Conservation (phyloP, 2,113 vertebrate genomes). For the Sphyrna mokarran region DNA sequence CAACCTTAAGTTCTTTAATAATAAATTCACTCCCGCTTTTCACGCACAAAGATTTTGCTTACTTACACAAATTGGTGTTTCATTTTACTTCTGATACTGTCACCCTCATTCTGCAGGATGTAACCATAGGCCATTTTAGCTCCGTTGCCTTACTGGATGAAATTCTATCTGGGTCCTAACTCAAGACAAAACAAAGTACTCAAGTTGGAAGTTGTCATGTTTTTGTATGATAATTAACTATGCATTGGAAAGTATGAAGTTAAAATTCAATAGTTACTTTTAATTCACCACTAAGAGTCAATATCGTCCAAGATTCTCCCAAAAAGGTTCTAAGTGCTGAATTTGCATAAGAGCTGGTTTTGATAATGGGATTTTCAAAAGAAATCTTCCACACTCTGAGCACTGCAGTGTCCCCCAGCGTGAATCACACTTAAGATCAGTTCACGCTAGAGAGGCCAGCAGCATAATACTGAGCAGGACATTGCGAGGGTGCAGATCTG, state of each 20-base stretch:
- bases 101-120: background rate
- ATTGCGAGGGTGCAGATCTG: too few species aligned
- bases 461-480: too few species aligned
- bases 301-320: too few species aligned
- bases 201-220: background rate
- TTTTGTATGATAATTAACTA: background rate
- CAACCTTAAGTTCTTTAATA: background rate
- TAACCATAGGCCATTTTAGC: background rate
- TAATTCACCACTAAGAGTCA: background rate
- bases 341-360: too few species aligned
- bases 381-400: too few species aligned
- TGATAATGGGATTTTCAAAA: too few species aligned
- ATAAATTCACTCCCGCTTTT: background rate
- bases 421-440: too few species aligned
- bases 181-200: background rate
- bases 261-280: background rate
- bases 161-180: too few species aligned
- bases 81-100: background rate
- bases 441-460: too few species aligned
- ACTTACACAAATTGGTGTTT: background rate
- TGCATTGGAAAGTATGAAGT: background rate
- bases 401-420: too few species aligned
- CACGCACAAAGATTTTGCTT: background rate
- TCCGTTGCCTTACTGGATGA: background rate
- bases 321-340: too few species aligned